These are phyloP conservation scores for Rhynchopsitta pachyrhyncha DNA, from an alignment of 2,113 vertebrate genomes.

Conservation along the genomic window DNA sequence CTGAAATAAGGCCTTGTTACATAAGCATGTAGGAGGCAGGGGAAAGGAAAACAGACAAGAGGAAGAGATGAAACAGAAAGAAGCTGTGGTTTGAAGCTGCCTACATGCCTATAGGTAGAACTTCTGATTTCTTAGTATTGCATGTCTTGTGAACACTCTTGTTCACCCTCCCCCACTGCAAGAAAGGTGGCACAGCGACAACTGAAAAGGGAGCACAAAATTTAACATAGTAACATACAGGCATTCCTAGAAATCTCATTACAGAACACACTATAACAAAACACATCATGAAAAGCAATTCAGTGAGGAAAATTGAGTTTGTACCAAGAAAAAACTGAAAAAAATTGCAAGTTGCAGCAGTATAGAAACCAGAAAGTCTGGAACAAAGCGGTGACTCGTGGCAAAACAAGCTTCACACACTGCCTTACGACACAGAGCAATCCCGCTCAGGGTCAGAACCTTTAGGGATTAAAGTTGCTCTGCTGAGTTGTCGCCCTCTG, in stretches of 20 bases:
- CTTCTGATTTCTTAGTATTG: background rate
- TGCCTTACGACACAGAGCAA: background rate
- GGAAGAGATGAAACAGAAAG: slow-evolving; percentile 16
- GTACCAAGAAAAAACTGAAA: background rate
- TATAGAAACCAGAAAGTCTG: slow-evolving; percentile 36
- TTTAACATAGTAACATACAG: background rate
- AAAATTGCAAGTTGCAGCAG: background rate
- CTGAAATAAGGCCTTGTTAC: background rate
- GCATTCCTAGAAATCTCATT: background rate
- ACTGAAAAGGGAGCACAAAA: background rate
- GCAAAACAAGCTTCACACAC: background rate
- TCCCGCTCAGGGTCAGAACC: background rate
- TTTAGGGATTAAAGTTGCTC: background rate
- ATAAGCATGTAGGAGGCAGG: background rate
- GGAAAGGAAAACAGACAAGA: background rate
- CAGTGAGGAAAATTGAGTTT: background rate
- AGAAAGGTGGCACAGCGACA: background rate
- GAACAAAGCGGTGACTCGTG: slow-evolving; percentile 8
- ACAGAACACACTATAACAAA: background rate
- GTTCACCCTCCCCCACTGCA: background rate
- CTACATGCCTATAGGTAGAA: background rate
- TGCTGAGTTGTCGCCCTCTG: background rate
- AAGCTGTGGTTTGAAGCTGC: slow-evolving; percentile 19
- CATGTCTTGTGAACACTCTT: fast-evolving
- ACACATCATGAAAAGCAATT: background rate